phyloP scores from a whole-genome alignment of 2,797 vertebrate species.

The Anabas testudineus region DNA sequence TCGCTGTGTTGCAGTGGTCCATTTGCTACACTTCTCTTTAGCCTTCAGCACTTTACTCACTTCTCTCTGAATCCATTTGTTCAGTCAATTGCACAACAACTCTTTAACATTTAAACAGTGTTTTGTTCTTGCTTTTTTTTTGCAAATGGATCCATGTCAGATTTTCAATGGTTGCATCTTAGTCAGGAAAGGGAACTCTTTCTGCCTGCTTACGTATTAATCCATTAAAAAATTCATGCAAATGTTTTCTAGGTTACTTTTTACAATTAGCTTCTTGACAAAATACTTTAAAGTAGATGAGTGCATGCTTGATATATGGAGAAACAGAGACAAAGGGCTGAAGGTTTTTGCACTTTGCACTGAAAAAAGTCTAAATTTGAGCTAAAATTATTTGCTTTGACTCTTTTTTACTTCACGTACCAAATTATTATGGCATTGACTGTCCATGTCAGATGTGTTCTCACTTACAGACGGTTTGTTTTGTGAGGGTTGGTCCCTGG shows the following conservation, averaged over 20 bases:
- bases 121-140: slow-evolving; percentile 14
- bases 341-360: no score
- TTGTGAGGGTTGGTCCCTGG: no score
- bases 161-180: not conserved
- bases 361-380: no score
- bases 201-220: not conserved
- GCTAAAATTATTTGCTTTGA: not conserved
- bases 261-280: no score
- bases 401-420: not conserved
- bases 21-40: slow-evolving; percentile 34
- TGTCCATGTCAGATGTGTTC: no score
- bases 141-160: not conserved
- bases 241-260: no score
- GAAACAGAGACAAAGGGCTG: no score
- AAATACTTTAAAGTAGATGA: no score
- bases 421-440: no score
- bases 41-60: slow-evolving; percentile 27
- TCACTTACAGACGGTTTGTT: no score
- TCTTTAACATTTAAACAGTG: slow-evolving; percentile 33
- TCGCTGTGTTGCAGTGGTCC: slow-evolving; percentile 12
- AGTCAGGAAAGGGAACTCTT: not conserved
- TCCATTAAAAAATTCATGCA: not conserved
- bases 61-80: slow-evolving; percentile 40
- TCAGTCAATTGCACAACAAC: slow-evolving; percentile 39
- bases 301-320: no score